These are phyloP conservation scores for Drosophila lacertosa DNA, from an alignment of 1,140 invertebrate species.

Conservation along the genomic window DNA sequence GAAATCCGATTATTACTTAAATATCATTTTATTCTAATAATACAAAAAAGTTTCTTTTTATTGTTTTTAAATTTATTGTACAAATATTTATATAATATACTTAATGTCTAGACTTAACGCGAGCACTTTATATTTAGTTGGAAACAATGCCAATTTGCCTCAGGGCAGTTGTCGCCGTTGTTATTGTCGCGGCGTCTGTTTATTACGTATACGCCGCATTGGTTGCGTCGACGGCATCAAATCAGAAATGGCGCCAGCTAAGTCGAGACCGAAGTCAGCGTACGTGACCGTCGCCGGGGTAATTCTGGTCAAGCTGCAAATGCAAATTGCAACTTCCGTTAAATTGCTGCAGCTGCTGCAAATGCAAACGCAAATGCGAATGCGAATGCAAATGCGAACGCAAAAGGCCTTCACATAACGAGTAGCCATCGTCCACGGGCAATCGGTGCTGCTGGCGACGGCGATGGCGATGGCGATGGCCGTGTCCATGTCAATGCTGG, in stretches of 20 bases:
- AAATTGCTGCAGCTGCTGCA: constrained; percentile 53
- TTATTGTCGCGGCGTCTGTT: constrained; percentile 13
- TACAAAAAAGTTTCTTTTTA: too few species aligned
- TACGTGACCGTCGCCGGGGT: constrained; percentile 34
- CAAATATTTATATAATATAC: background rate
- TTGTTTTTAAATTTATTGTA: too few species aligned
- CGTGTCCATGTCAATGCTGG: background rate
- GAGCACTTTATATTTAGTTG: background rate
- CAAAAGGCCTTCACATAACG: constrained; percentile 31
- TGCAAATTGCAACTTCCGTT: constrained; percentile 80
- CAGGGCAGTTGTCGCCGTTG: background rate
- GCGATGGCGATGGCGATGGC: constrained; percentile 3
- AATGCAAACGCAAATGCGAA: too few species aligned
- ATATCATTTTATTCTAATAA: too few species aligned
- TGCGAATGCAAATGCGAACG: too few species aligned
- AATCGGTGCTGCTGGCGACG: constrained; percentile 7
- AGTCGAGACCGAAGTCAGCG: constrained; percentile 1
- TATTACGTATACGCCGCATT: constrained; percentile 47
- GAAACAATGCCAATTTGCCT: background rate
- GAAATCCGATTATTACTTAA: too few species aligned
- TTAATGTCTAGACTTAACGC: background rate
- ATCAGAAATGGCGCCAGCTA: constrained; percentile 70
- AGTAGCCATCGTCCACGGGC: constrained; percentile 28
- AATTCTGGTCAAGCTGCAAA: constrained; percentile 72
- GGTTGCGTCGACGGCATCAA: constrained; percentile 56